Base-by-base conservation (phyloP, 2,797 vertebrate species). In the Ambastaia sidthimunki region DNA sequence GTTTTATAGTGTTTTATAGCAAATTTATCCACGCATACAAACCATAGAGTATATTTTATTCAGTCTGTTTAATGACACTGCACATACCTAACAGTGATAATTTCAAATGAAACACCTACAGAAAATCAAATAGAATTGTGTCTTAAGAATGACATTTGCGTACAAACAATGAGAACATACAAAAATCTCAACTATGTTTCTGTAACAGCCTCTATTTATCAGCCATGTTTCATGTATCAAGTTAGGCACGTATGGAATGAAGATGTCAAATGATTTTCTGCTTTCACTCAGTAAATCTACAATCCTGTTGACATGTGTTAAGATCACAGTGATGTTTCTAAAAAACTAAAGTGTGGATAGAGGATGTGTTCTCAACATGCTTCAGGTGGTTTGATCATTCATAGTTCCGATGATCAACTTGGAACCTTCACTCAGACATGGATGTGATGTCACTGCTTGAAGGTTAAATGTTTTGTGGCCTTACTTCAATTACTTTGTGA, bases 321-420 rank as follows among this genome's bases (percentile, higher is more conserved):
- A 69, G 11, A 19, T 74, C 80, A 78, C 80, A 78, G 75, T 82
- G 80, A 62, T 55, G 78, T 81, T 48, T 55, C 75, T 78, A 82
- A n/a, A n/a, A n/a, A 54, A 62, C 70, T 62, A 78, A 69, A 63
- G 25, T 60, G 48, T 44, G 67, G 55, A n/a, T 73, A 18, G 13
- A 25, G 37, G 19, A 60, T 80, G 66, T 74, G 44, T 52, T 52
- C 15, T 16, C 12, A 9, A 18, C 31, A 44, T n/a, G n/a, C n/a
- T n/a, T n/a, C n/a, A n/a, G n/a, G n/a, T n/a, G n/a, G n/a, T n/a
- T n/a, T n/a, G n/a, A n/a, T 70, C 52, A 3, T 69, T 59, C 76
- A 21, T 69, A 21, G 28, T 52, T 74, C 44, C 11, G 4, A 21
- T 37, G 16, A 31, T 34, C 60, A 34, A 11, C 16, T 2, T 31